Conservation (phyloP, 2,888 invertebrate species). For the Oxyscelio sp. region DNA sequence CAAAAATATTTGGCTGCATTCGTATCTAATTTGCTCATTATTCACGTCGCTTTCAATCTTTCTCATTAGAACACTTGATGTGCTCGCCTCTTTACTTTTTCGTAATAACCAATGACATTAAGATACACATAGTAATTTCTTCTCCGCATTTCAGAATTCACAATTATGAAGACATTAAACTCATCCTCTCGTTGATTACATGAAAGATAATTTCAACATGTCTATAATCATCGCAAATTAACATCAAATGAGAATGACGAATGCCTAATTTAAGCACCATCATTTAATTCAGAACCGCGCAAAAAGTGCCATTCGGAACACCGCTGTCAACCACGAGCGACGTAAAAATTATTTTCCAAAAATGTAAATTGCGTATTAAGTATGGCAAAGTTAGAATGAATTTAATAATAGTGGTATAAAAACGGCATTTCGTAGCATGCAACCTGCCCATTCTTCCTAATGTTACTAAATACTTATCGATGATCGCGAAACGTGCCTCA, state of each 20-base stretch:
- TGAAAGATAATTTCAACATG: conserved; percentile 9
- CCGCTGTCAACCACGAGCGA: not conserved
- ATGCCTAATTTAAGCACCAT: conserved; percentile 13
- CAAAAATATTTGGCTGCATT: too few species aligned
- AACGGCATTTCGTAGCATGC: conserved; percentile 1
- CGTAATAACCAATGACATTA: not conserved
- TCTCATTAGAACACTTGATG: not conserved
- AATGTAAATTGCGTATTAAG: conserved; percentile 22
- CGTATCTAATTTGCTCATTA: too few species aligned
- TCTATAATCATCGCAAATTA: conserved; percentile 26
- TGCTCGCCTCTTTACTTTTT: not conserved
- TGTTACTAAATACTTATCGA: conserved; percentile 16
- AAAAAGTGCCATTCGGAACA: not conserved
- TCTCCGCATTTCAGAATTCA: not conserved
- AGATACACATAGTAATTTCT: not conserved
- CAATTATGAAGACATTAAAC: conserved; percentile 27
- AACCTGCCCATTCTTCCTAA: conserved; percentile 14
- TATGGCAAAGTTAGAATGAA: not conserved
- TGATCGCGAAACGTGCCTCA: not conserved
- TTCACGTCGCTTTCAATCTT: not conserved
- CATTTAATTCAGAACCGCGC: not conserved
- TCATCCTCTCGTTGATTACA: conserved; percentile 14
- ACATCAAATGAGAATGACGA: conserved; percentile 26
- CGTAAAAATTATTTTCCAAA: conserved; percentile 11
- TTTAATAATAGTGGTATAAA: conserved; percentile 10